Evolutionary conservation across 2,888 invertebrate species (phyloP).

Genomic region (Campoletis raptor): DNA sequence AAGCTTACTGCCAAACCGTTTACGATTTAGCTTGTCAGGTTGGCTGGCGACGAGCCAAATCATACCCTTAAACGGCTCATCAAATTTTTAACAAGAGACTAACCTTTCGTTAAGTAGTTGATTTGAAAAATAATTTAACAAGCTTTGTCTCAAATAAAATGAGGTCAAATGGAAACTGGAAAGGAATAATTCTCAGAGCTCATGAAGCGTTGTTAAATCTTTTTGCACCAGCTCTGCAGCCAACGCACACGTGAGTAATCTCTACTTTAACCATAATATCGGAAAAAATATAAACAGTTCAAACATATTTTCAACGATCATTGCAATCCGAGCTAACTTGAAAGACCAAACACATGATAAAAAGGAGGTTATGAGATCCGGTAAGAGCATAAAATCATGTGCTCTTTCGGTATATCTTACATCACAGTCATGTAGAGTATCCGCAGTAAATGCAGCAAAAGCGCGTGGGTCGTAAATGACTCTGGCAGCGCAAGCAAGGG

Average conservation of each 20-base stretch:
- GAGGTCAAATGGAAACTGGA: not conserved
- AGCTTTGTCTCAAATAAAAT: not conserved
- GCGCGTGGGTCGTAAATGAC: constrained; percentile 54
- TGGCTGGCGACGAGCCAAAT: constrained; percentile 2
- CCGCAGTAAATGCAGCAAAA: constrained; percentile 21
- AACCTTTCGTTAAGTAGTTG: not conserved
- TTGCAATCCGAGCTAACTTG: not conserved
- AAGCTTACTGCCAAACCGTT: constrained; percentile 16
- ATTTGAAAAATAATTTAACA: not conserved
- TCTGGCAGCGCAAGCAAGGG: constrained; percentile 40
- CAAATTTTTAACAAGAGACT: not conserved
- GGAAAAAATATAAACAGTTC: constrained; percentile 11
- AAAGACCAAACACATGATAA: not conserved
- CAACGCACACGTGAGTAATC: not conserved
- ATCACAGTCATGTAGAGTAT: constrained; percentile 8
- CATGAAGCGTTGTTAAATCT: not conserved
- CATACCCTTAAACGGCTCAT: not conserved
- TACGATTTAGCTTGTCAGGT: constrained; percentile 24
- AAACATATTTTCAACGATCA: constrained; percentile 14
- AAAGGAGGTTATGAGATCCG: constrained; percentile 12
- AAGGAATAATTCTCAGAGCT: not conserved
- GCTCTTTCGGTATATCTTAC: constrained; percentile 26
- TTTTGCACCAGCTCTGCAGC: not conserved
- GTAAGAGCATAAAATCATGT: constrained; percentile 24
- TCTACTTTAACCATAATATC: not conserved